Evolutionary conservation across 1,140 invertebrate genomes (phyloP).

Genomic region (Solenopsis invicta): DNA sequence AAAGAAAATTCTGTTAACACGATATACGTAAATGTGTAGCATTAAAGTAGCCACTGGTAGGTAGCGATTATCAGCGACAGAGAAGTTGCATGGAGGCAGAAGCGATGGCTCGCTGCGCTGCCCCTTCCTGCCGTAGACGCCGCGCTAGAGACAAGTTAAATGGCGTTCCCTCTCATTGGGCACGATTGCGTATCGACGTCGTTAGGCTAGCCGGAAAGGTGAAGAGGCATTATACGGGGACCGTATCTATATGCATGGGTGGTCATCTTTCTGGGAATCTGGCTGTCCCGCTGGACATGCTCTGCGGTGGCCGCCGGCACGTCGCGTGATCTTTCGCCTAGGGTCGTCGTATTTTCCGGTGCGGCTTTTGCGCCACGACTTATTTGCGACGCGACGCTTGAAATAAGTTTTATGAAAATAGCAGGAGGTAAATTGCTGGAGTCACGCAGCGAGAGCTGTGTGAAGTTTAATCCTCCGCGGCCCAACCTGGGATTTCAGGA

Average conservation of each 20-base stretch:
- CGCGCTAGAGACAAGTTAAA: conserved; percentile 45
- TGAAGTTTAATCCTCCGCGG: neutral
- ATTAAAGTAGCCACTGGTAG: conserved; percentile 39
- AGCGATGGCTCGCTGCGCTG: neutral
- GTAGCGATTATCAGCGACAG: conserved; percentile 29
- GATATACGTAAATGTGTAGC: conserved; percentile 54
- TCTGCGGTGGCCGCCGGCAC: too few relatives aligned
- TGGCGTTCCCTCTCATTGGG: conserved; percentile 48
- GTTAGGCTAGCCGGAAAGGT: conserved; percentile 30
- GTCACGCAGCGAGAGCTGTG: neutral
- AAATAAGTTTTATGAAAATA: neutral
- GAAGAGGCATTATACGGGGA: neutral
- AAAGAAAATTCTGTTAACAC: conserved; percentile 60
- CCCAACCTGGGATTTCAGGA: too few relatives aligned
- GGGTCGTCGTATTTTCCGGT: conserved; percentile 46
- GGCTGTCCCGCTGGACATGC: neutral
- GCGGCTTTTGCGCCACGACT: conserved; percentile 19
- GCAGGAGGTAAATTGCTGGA: neutral
- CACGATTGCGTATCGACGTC: conserved; percentile 50
- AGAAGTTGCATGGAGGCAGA: conserved; percentile 6
- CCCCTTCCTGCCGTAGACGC: neutral
- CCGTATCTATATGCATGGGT: neutral
- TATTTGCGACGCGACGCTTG: conserved; percentile 3
- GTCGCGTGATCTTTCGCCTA: conserved; percentile 22
- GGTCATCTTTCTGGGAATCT: conserved; percentile 5